These are phyloP conservation scores for Beaufortia kweichowensis DNA, from an alignment of 2,113 vertebrate species.

Conservation along the genomic window DNA sequence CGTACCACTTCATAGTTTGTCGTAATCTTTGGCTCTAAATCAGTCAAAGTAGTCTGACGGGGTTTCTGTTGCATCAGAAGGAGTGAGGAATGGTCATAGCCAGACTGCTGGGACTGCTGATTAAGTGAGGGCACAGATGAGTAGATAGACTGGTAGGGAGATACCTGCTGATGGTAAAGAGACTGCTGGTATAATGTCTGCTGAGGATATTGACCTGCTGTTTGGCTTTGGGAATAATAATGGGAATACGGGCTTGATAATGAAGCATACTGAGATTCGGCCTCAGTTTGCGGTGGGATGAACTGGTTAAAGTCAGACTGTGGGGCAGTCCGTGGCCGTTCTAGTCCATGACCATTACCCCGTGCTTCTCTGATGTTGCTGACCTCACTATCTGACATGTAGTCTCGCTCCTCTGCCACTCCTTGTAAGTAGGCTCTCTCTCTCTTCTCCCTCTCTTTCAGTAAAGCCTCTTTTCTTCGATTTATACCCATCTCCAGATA, in stretches of 20 bases:
- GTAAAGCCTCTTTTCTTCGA: slow-evolving; percentile 92
- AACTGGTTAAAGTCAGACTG: slow-evolving; percentile 94
- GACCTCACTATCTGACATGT: slow-evolving; percentile 99
- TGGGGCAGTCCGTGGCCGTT: slow-evolving; percentile 92
- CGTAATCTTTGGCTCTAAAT: slow-evolving; percentile 91
- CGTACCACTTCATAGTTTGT: slow-evolving; percentile 94
- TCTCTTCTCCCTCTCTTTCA: slow-evolving; percentile 96
- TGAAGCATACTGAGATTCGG: slow-evolving; percentile 89
- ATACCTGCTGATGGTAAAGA: slow-evolving; percentile 90
- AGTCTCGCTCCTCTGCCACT: slow-evolving; percentile 96
- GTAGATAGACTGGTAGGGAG: slow-evolving; percentile 86
- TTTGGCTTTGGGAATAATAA: slow-evolving; percentile 92
- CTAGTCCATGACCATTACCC: slow-evolving; percentile 82
- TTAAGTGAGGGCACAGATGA: slow-evolving; percentile 83
- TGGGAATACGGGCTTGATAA: slow-evolving; percentile 90
- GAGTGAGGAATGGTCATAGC: slow-evolving; percentile 87
- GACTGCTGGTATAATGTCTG: slow-evolving; percentile 89
- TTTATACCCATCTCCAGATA: slow-evolving; percentile 99
- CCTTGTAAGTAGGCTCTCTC: slow-evolving; percentile 97
- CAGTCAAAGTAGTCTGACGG: slow-evolving; percentile 82
- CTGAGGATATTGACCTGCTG: slow-evolving; percentile 89
- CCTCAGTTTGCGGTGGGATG: slow-evolving; percentile 91
- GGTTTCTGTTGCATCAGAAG: slow-evolving; percentile 90
- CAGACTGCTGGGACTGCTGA: slow-evolving; percentile 80
- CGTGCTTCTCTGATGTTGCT: slow-evolving; percentile 87